phyloP scores from a whole-genome alignment of 1,140 invertebrate species.

The Pemphigus obesinymphae region DNA sequence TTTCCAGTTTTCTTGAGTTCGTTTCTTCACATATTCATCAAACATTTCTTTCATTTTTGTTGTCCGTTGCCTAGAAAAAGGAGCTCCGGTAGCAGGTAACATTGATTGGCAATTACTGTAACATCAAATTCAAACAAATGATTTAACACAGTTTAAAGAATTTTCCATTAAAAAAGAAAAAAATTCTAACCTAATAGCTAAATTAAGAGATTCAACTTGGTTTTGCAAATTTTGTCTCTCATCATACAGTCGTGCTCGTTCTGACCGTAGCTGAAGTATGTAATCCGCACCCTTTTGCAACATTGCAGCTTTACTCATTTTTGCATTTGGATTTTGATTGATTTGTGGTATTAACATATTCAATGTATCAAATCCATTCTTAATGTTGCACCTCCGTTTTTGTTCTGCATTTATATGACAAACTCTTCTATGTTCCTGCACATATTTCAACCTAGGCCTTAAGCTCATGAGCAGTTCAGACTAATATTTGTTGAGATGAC shows the following conservation, averaged over 20 bases:
- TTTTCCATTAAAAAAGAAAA: constrained; percentile 50
- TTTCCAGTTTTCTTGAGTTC: constrained; percentile 92
- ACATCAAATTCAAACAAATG: constrained; percentile 45
- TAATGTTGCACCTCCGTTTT: constrained; percentile 94
- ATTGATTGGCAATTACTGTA: constrained; percentile 85
- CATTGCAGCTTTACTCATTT: constrained; percentile 94
- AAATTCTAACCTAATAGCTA: constrained; percentile 67
- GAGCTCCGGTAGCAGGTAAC: constrained; percentile 91
- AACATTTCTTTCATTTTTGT: constrained; percentile 93
- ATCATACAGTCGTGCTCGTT: constrained; percentile 79
- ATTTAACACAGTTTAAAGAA: background rate
- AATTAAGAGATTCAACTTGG: constrained; percentile 85
- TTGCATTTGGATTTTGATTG: constrained; percentile 82
- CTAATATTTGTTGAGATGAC: constrained; percentile 9
- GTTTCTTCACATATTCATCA: constrained; percentile 78
- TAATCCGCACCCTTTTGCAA: constrained; percentile 94
- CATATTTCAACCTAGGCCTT: constrained; percentile 45
- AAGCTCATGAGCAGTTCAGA: constrained; percentile 47
- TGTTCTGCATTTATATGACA: constrained; percentile 97
- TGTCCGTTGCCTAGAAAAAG: constrained; percentile 81
- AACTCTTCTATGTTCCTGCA: constrained; percentile 64
- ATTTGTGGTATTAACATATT: constrained; percentile 90
- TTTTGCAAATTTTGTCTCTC: constrained; percentile 81
- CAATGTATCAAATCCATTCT: constrained; percentile 93
- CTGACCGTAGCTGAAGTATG: constrained; percentile 80